These are phyloP conservation scores for Spea hammondii DNA, from an alignment of 2,797 vertebrate species.

Conservation along the genomic window DNA sequence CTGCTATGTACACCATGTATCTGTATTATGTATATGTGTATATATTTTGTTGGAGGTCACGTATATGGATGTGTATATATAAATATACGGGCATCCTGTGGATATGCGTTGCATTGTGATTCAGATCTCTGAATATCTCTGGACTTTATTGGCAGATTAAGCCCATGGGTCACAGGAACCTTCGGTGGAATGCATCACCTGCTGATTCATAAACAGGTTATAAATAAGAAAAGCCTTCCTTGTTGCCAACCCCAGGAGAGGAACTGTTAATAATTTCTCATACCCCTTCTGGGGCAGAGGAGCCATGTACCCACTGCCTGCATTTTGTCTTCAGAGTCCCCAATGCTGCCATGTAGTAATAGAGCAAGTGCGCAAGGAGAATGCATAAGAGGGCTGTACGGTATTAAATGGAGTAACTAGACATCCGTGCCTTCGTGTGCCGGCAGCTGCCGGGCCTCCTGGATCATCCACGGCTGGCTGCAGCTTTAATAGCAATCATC, in stretches of 20 bases:
- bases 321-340: conserved; percentile 12
- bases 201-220: conserved; percentile 13
- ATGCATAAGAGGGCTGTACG: conserved; percentile 11
- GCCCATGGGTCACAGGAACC: neutral
- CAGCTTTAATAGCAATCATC: conserved; percentile 48
- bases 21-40: too few relatives aligned
- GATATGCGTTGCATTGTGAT: too few relatives aligned
- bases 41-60: too few relatives aligned
- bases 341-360: conserved; percentile 28
- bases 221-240: conserved; percentile 36
- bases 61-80: too few relatives aligned
- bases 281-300: conserved; percentile 27
- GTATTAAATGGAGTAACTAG: conserved; percentile 20
- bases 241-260: conserved; percentile 20
- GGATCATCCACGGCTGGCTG: conserved; percentile 32
- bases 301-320: conserved; percentile 15
- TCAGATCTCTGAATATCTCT: neutral
- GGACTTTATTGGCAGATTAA: neutral
- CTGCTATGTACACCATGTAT: too few relatives aligned
- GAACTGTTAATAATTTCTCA: conserved; percentile 38
- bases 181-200: neutral
- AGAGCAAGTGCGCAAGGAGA: conserved; percentile 11
- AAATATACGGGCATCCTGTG: too few relatives aligned
- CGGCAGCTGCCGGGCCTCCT: conserved; percentile 15
- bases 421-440: neutral